A percentile compares a stretch with the other conserved stretches of the same genome.
Conservation (phyloP, 2,113 vertebrate species). For the Strix uralensis region DNA sequence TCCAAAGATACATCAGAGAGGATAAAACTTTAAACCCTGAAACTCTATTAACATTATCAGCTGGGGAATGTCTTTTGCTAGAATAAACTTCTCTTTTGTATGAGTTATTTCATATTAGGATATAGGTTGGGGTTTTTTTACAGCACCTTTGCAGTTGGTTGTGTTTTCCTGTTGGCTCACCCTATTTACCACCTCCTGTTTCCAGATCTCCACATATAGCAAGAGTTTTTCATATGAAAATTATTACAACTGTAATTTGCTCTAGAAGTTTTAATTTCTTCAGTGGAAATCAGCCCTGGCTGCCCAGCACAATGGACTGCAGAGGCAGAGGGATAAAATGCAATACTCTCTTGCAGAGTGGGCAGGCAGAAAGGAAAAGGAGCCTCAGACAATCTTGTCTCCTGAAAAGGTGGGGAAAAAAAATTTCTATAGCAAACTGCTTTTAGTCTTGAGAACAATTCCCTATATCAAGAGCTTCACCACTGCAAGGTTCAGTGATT, state of each 20-base stretch:
- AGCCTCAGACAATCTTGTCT: neutral
- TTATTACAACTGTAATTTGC: neutral
- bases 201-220: neutral
- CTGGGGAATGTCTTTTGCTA: neutral
- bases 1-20: neutral
- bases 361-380: neutral
- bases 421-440: neutral
- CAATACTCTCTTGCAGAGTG: fast-evolving
- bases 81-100: neutral
- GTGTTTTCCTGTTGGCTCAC: neutral
- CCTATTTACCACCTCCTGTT: neutral
- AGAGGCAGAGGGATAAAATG: no score
- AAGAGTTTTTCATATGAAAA: neutral
- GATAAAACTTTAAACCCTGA: neutral
- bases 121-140: no score
- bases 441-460: neutral
- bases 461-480: neutral
- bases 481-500: neutral
- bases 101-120: neutral
- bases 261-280: neutral
- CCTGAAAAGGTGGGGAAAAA: neutral
- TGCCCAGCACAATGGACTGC: fast-evolving
- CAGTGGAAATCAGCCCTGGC: neutral
- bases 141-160: neutral
- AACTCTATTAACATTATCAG: fast-evolving